These are phyloP conservation scores for Donacobius atricapilla DNA, from an alignment of 2,113 vertebrate species.

Conservation along the genomic window DNA sequence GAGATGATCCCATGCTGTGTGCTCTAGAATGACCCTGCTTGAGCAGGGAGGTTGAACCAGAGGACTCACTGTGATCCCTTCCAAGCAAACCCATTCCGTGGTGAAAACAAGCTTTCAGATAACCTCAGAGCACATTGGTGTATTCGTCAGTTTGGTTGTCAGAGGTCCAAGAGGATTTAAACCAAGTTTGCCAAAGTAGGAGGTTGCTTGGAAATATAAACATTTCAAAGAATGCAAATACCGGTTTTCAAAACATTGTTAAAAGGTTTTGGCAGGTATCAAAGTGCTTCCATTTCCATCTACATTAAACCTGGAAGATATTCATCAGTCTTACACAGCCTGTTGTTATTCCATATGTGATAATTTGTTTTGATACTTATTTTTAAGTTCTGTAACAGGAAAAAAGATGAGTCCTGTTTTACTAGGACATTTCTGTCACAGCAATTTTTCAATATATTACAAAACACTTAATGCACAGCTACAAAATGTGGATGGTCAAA, in stretches of 20 bases:
- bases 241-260: neutral
- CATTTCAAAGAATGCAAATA: neutral
- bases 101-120: neutral
- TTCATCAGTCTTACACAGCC: neutral
- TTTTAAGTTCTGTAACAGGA: neutral
- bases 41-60: neutral
- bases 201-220: neutral
- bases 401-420: neutral
- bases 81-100: neutral
- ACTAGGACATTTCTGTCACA: neutral
- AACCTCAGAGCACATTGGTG: neutral
- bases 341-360: constrained; percentile 13
- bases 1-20: neutral
- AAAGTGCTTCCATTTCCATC: neutral
- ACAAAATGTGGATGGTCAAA: neutral
- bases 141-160: neutral
- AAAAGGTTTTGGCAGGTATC: constrained; percentile 9
- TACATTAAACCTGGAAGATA: neutral
- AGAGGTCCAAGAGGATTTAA: constrained; percentile 4
- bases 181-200: neutral
- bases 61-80: neutral
- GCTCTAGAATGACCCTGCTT: neutral
- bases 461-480: neutral
- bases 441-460: neutral
- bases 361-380: neutral